Conservation (phyloP, 1,140 invertebrate genomes). For the Drosophila ironensis region DNA sequence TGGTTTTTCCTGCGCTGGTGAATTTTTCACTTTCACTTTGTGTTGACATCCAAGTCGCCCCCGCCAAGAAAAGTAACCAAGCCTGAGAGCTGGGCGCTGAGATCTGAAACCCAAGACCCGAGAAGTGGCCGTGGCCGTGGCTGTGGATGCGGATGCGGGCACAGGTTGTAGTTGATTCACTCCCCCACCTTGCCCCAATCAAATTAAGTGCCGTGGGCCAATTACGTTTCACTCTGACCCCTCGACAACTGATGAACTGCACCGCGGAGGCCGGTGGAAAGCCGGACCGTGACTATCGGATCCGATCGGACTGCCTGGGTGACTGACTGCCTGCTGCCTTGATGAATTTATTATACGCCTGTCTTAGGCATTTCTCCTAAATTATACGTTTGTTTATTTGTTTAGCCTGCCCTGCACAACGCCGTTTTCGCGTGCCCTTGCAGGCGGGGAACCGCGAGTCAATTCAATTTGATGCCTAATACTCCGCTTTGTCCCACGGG, state of each 20-base stretch:
- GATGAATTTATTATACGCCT: conserved; percentile 72
- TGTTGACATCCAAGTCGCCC: conserved; percentile 61
- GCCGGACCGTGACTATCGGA: conserved; percentile 59
- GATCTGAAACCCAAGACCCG: too few relatives aligned
- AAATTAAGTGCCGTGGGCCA: conserved; percentile 70
- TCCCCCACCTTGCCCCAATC: conserved; percentile 43
- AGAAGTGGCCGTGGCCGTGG: not conserved
- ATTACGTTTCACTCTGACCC: conserved; percentile 78
- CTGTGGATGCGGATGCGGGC: conserved; percentile 8
- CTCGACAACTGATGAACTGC: conserved; percentile 57
- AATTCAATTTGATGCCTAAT: conserved; percentile 67
- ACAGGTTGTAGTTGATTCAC: conserved; percentile 41
- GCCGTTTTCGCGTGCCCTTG: conserved; percentile 27
- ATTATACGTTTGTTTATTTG: conserved; percentile 63
- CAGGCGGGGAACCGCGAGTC: conserved; percentile 19
- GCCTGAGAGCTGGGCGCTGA: conserved; percentile 12
- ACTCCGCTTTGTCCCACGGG: conserved; percentile 28
- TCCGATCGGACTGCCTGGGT: conserved; percentile 22
- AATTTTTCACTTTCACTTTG: conserved; percentile 76
- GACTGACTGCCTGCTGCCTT: conserved; percentile 36
- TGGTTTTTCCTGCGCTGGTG: conserved; percentile 18
- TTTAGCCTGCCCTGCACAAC: conserved; percentile 18
- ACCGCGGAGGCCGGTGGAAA: conserved; percentile 49
- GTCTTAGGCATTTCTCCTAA: conserved; percentile 33
- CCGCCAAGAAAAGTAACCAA: conserved; percentile 32